Conservation (phyloP, 2,113 vertebrate genomes). For the Oenanthe oenanthe region DNA sequence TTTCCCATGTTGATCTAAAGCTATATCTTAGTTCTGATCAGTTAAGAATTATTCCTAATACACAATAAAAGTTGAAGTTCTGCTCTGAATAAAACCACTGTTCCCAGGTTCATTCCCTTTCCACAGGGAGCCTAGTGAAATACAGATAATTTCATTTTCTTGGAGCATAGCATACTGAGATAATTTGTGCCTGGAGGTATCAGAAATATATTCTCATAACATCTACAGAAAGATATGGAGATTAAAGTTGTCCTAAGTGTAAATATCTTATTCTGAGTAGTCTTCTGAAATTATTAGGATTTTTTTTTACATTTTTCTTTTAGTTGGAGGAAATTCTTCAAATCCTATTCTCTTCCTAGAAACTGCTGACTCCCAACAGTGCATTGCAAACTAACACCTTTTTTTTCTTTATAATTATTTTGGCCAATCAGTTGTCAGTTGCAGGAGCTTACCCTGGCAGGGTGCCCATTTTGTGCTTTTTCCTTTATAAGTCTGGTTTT, state of each 20-base stretch:
- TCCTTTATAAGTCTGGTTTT: neutral
- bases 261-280: neutral
- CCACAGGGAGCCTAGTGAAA: neutral
- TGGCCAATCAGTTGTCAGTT: neutral
- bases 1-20: neutral
- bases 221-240: neutral
- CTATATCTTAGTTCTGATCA: neutral
- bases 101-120: neutral
- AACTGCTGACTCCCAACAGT: neutral
- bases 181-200: neutral
- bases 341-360: neutral
- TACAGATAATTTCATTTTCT: neutral
- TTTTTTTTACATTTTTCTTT: neutral
- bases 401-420: neutral
- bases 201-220: neutral
- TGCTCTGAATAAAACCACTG: neutral
- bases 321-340: neutral
- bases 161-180: neutral
- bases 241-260: neutral
- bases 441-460: neutral
- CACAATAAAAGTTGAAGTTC: neutral
- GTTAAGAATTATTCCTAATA: neutral
- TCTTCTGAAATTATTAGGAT: neutral
- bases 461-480: neutral
- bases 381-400: fast-evolving